Evolutionary conservation across 2,113 vertebrate genomes (phyloP).

Genomic region (Drymodes brunneopygia): DNA sequence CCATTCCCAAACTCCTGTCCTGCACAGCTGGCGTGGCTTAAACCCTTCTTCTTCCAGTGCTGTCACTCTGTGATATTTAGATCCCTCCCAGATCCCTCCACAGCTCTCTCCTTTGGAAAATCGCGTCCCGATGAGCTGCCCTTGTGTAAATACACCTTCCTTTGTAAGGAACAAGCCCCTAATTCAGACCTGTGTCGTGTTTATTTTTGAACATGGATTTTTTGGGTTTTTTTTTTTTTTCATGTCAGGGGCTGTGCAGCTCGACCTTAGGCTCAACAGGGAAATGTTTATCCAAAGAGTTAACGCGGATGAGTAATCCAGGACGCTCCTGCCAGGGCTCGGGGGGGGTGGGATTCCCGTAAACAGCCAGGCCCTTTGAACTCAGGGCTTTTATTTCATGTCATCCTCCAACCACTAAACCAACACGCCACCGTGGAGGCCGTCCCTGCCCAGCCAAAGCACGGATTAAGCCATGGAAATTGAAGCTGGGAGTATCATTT

Average conservation of each 20-base stretch:
- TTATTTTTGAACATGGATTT: slow-evolving; percentile 48
- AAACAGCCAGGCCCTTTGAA: slow-evolving; percentile 73
- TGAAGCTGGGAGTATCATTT: slow-evolving; percentile 7
- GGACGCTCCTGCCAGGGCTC: slow-evolving; percentile 62
- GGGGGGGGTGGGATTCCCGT: slow-evolving; percentile 67
- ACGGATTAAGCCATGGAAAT: slow-evolving; percentile 62
- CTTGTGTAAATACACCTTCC: slow-evolving; percentile 20
- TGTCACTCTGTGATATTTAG: not conserved
- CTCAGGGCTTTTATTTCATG: slow-evolving; percentile 69
- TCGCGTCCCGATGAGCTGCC: not conserved
- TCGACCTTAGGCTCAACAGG: slow-evolving; percentile 28
- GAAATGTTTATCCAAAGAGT: slow-evolving; percentile 66
- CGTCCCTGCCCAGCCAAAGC: slow-evolving; percentile 56
- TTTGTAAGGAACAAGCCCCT: slow-evolving; percentile 2
- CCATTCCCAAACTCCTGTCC: not conserved
- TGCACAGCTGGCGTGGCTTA: not conserved
- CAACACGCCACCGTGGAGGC: slow-evolving; percentile 51
- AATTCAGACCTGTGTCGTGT: slow-evolving; percentile 23
- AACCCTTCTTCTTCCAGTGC: not conserved
- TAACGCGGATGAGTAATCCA: slow-evolving; percentile 65
- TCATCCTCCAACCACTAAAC: slow-evolving; percentile 72
- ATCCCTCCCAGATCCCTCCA: not conserved
- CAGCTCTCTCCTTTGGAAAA: not conserved
- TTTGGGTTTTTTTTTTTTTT: not conserved
- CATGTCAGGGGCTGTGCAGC: slow-evolving; percentile 53